Percentiles rank a stretch among this genome's conserved stretches.
Conservation (phyloP, 2,797 vertebrate genomes). For the Pangasius macronema region DNA sequence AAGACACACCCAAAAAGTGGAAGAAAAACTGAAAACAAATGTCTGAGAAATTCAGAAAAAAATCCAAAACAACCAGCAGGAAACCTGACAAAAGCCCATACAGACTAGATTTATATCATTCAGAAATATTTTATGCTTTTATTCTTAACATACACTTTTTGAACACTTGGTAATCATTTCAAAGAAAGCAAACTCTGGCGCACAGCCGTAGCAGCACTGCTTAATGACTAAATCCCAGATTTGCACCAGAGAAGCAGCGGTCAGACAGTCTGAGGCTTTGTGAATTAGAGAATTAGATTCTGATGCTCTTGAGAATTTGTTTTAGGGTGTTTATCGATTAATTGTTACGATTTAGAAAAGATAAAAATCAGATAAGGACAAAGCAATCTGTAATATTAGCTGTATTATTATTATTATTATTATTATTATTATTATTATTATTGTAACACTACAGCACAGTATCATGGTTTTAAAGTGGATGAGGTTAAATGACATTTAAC, state of each 20-base stretch:
- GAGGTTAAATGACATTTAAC: not conserved
- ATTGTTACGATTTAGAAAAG: not conserved
- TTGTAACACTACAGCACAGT: not conserved
- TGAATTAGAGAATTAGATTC: not conserved
- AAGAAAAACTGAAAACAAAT: not conserved
- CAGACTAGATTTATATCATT: not conserved
- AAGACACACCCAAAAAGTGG: not conserved
- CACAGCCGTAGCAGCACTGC: not conserved
- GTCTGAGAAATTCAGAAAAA: not conserved
- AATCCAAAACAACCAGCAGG: not conserved
- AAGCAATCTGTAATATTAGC: not conserved
- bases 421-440: too few species aligned
- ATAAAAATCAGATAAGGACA: not conserved
- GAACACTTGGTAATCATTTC: not conserved
- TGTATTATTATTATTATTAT: too few species aligned
- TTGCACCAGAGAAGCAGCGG: not conserved
- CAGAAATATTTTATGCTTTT: not conserved
- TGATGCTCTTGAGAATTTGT: not conserved
- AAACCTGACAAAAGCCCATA: not conserved
- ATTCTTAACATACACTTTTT: not conserved
- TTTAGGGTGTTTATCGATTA: not conserved
- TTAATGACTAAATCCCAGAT: not conserved
- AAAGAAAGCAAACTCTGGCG: not conserved
- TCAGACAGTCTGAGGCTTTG: not conserved
- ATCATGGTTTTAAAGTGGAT: not conserved